Percentiles rank a stretch among this genome's conserved stretches.
phyloP scores from a whole-genome alignment of 1,140 invertebrate genomes.

The Caenorhabditis inopinata region DNA sequence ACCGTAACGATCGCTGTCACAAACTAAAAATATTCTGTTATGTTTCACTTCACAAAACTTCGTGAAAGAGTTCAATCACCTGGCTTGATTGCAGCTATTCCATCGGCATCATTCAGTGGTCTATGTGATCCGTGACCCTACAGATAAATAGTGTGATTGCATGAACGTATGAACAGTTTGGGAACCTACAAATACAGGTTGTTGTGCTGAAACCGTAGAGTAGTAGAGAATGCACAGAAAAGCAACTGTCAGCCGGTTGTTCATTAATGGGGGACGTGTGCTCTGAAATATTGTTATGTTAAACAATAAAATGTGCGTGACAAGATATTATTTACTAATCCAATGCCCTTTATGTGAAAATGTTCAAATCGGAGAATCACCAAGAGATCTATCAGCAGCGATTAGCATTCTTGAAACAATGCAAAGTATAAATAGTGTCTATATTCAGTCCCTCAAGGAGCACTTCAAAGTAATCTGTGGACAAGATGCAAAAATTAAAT shows the following conservation, averaged over 20 bases:
- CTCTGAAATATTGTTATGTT: neutral
- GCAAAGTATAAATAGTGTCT: too few species aligned
- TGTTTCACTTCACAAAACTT: neutral
- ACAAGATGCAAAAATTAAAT: too few species aligned
- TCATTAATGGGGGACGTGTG: neutral
- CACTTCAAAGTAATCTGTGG: too few species aligned
- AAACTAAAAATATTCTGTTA: neutral
- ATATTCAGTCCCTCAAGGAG: too few species aligned
- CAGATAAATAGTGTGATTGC: neutral
- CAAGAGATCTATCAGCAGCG: neutral
- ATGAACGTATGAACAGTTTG: neutral
- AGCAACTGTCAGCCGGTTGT: neutral
- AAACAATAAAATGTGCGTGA: neutral
- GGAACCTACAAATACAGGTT: neutral
- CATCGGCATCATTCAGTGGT: conserved; percentile 18
- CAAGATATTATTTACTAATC: neutral
- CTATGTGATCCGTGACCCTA: neutral
- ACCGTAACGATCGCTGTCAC: neutral
- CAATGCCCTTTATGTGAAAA: neutral
- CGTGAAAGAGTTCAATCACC: neutral
- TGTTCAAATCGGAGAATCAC: neutral
- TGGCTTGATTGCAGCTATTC: neutral
- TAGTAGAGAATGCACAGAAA: neutral
- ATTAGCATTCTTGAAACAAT: neutral
- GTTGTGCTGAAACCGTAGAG: neutral